A percentile compares a stretch with the other conserved stretches of the same genome.
Conservation (phyloP, 2,797 vertebrate genomes). For the Avahi laniger region DNA sequence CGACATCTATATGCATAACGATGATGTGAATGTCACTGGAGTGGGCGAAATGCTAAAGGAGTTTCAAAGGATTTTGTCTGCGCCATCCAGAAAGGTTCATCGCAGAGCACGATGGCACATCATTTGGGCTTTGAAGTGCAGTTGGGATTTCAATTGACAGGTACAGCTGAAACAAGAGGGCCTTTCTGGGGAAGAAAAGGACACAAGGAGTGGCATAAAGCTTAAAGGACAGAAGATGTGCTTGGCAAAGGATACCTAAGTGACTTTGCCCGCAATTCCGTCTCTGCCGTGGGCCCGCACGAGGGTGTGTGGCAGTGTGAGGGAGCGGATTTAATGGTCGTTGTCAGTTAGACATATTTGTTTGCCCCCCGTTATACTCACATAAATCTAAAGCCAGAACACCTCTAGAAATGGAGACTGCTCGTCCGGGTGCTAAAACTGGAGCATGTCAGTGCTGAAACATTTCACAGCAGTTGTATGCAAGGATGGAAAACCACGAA, state of each 20-base stretch:
- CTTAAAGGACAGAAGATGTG: background rate
- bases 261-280: background rate
- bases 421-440: background rate
- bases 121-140: background rate
- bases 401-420: background rate
- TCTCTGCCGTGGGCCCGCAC: background rate
- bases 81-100: background rate
- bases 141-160: background rate
- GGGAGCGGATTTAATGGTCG: too few species aligned
- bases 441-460: background rate
- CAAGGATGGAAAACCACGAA: background rate
- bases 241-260: background rate
- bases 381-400: background rate
- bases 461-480: background rate
- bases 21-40: background rate
- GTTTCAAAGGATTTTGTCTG: background rate
- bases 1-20: background rate
- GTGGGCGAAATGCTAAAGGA: background rate
- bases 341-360: background rate
- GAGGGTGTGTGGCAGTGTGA: too few species aligned
- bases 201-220: background rate
- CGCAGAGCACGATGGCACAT: background rate
- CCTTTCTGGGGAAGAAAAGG: background rate
- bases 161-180: background rate
- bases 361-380: background rate